Evolutionary conservation across 2,113 vertebrate species (phyloP), one percentile per base, ranked within the genome.

Genomic region (Notothenia coriiceps): DNA sequence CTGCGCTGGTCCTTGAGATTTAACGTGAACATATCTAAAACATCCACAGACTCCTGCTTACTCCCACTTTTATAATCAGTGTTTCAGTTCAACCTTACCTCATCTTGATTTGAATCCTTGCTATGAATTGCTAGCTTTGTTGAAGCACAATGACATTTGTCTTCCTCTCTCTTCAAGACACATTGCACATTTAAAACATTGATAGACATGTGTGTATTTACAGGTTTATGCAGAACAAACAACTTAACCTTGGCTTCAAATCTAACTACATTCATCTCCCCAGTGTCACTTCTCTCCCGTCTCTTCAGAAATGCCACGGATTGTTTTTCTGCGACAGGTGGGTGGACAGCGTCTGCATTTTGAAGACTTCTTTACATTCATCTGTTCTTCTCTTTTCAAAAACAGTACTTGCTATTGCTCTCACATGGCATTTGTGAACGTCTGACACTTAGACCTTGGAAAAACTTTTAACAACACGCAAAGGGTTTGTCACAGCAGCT

Each of bases 221-320:
- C 85, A 89, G 55, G 61, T 66, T 44, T 77, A 81, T 79, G 77
- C 76, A 77, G 79, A 72, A 80, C 72, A 52, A 70, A 68, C 46
- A 20, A 13, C 74, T 64, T 55, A 80, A 61, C 74, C 84, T 80
- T 86, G 77, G 86, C 79, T 88, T 83, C 3, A 61, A 40, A 49
- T 77, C 76, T 14, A n/a, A 73, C 70, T 75, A 88, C 88, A 89
- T 85, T 93, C 85, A 78, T 70, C 65, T 73, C 29, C 44, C 57
- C 61, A 43, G 40, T 15, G 29, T 33, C 59, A 0, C 47, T 74
- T 12, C 10, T 70, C 50, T 47, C n/a, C 14, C 1, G 46, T 66
- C 63, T 64, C 51, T 69, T 10, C 47, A 29, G 62, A 85, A 57
- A 22, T 14, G 50, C 56, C 29, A 3, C 29, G 29, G 25, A 29